Base-by-base conservation (phyloP, 2,888 invertebrate genomes). In the Pocota personata region DNA sequence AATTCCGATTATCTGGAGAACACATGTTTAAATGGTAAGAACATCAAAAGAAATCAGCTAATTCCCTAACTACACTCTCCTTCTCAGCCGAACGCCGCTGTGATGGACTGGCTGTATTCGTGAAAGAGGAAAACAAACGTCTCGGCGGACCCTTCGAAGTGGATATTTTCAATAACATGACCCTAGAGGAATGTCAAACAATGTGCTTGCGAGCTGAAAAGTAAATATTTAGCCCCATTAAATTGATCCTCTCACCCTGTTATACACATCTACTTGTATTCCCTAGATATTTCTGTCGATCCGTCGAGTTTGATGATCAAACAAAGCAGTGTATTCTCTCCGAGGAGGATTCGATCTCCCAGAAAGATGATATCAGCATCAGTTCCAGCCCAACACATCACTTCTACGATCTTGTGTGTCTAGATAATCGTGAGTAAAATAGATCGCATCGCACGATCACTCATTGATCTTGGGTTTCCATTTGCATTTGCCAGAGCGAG, bases 1-100 rank as follows among this genome's bases (percentile, higher is more conserved):
- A 97, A 96, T 90, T 95, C 96, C 0, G 97, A 98, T 91, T 98
- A 98, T 92, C 93, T 98, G 90, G 98, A 98, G 93, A 98, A 98
- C 90, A 97, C 97, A 58, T 98, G 98, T 91, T 93, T 98, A 10
- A 97, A 96, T 90, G 96, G 97, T 97, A 93, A 91, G 90, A 82
- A n/a, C 10, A 40, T 30, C 48, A 3, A 37, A 30, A 3, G 21
- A 62, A n/a, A 58, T 24, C 32, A 30, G 30, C 14, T 8, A 64
- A 21, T 43, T 2, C 30, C 5, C 3, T 48, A 40, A 67, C 8
- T 58, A 32, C 24, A 24, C 7, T 37, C 32, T 10, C 10, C 14
- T 82, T 75, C 66, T 35, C 89, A 97, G 97, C 96, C 88, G 97
- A 97, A 91, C 93, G 97, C 87, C 94, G 97, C 62, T 97, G 97